A percentile compares a stretch with the other conserved stretches of the same genome.
These are phyloP conservation scores for Oreohelix idahoensis DNA, from an alignment of 1,140 invertebrate genomes.

Conservation along the genomic window DNA sequence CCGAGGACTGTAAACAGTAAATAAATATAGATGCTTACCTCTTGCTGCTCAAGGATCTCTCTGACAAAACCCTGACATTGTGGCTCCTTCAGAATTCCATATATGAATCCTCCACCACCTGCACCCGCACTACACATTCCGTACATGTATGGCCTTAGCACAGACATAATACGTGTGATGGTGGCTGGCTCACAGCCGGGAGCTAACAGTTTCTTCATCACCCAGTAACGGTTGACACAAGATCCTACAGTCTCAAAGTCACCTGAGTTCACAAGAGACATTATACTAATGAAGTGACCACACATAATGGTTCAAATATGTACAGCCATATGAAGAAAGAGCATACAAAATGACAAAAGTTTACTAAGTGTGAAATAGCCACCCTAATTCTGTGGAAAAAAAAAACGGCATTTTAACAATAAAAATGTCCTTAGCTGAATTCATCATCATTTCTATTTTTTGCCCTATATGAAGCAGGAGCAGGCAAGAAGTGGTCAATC, in stretches of 20 bases:
- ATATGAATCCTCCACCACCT: slow-evolving; percentile 75
- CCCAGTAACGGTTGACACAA: slow-evolving; percentile 73
- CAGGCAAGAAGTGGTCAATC: too few species aligned
- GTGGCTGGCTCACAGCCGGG: slow-evolving; percentile 73
- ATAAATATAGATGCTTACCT: slow-evolving; percentile 31
- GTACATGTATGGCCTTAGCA: slow-evolving; percentile 62
- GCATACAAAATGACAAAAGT: too few species aligned
- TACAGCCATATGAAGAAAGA: too few species aligned
- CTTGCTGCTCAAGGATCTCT: slow-evolving; percentile 43
- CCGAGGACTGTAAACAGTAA: too few species aligned
- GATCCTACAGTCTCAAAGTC: slow-evolving; percentile 70
- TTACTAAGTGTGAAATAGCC: too few species aligned
- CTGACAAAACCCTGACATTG: slow-evolving; percentile 49
- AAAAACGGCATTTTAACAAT: too few species aligned
- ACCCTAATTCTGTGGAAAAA: too few species aligned
- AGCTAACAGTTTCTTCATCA: slow-evolving; percentile 75
- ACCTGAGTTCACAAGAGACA: slow-evolving; percentile 49
- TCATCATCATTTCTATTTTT: too few species aligned
- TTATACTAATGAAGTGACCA: too few species aligned
- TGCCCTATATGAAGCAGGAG: too few species aligned
- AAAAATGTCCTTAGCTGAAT: too few species aligned
- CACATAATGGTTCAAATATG: too few species aligned
- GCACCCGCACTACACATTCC: slow-evolving; percentile 73
- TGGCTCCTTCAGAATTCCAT: slow-evolving; percentile 68
- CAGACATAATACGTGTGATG: slow-evolving; percentile 67